Evolutionary conservation across 2,113 vertebrate species (phyloP).

Genomic region (Planiliza haematocheilus): DNA sequence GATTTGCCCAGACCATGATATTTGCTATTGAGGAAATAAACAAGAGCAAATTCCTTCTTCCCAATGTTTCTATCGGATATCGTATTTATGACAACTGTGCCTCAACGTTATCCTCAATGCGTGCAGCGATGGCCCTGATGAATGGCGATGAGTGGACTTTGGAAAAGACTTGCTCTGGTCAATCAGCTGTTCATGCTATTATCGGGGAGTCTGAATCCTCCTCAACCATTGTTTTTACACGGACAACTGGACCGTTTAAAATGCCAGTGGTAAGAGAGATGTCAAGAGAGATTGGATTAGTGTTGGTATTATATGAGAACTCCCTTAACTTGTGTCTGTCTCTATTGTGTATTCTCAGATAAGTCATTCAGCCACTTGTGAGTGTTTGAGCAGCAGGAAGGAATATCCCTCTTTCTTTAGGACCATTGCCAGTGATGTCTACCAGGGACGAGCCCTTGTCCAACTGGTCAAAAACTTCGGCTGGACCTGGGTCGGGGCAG

Average conservation of each 20-base stretch:
- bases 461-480: slow-evolving; percentile 81
- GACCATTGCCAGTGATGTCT: slow-evolving; percentile 81
- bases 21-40: slow-evolving; percentile 86
- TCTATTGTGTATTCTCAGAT: slow-evolving; percentile 65
- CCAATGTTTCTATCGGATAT: slow-evolving; percentile 81
- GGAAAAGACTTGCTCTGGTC: slow-evolving; percentile 62
- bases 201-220: slow-evolving; percentile 85
- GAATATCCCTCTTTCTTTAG: slow-evolving; percentile 80
- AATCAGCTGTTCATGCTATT: slow-evolving; percentile 79
- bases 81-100: slow-evolving; percentile 84
- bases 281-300: background rate
- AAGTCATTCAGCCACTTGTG: slow-evolving; percentile 82
- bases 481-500: slow-evolving; percentile 83
- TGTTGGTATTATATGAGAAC: background rate
- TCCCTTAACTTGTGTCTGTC: background rate
- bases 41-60: slow-evolving; percentile 73
- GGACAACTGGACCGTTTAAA: slow-evolving; percentile 79
- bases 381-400: slow-evolving; percentile 79
- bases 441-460: slow-evolving; percentile 76
- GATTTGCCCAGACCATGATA: slow-evolving; percentile 83
- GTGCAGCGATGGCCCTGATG: slow-evolving; percentile 80
- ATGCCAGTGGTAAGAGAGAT: slow-evolving; percentile 80
- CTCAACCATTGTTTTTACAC: slow-evolving; percentile 80
- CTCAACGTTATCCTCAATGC: slow-evolving; percentile 80
- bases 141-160: slow-evolving; percentile 65